Conservation (phyloP, 2,888 invertebrate genomes). For the Drosophila picticornis region DNA sequence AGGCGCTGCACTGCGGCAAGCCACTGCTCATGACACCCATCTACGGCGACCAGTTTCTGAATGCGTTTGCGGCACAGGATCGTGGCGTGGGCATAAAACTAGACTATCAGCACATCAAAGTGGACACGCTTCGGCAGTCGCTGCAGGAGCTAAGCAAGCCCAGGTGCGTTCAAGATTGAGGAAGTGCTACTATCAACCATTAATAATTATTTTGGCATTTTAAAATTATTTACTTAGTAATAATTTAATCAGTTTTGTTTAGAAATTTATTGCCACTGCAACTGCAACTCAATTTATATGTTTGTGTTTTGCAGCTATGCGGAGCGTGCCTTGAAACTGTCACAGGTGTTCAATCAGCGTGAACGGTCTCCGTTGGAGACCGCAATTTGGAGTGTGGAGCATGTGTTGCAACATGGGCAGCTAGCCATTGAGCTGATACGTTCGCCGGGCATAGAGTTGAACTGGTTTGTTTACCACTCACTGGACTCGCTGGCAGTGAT, state of each 20-base stretch:
- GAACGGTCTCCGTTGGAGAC: slow-evolving; percentile 86
- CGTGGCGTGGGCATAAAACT: slow-evolving; percentile 88
- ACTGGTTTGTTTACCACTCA: slow-evolving; percentile 83
- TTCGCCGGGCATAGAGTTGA: slow-evolving; percentile 79
- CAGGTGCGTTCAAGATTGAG: slow-evolving; percentile 85
- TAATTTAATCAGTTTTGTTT: background rate
- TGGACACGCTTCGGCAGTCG: slow-evolving; percentile 86
- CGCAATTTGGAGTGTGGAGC: slow-evolving; percentile 88
- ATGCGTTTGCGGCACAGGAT: slow-evolving; percentile 88
- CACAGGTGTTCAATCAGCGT: slow-evolving; percentile 87
- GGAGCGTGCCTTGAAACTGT: slow-evolving; percentile 84
- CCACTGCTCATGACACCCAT: slow-evolving; percentile 89
- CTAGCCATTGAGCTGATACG: slow-evolving; percentile 67
- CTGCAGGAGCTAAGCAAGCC: slow-evolving; percentile 87
- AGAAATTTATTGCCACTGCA: background rate
- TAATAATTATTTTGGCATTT: too few species aligned
- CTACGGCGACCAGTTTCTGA: slow-evolving; percentile 90
- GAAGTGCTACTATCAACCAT: background rate
- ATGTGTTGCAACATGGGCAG: slow-evolving; percentile 84
- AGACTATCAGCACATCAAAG: slow-evolving; percentile 87
- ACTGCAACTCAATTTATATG: background rate
- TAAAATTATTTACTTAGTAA: too few species aligned
- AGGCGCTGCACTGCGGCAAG: slow-evolving; percentile 89
- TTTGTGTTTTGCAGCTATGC: slow-evolving; percentile 62
- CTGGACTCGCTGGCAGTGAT: slow-evolving; percentile 76